Evolutionary conservation across 64 coral and sea anemone genomes (phyloP).

Genomic region (Platygyra sinensis): DNA sequence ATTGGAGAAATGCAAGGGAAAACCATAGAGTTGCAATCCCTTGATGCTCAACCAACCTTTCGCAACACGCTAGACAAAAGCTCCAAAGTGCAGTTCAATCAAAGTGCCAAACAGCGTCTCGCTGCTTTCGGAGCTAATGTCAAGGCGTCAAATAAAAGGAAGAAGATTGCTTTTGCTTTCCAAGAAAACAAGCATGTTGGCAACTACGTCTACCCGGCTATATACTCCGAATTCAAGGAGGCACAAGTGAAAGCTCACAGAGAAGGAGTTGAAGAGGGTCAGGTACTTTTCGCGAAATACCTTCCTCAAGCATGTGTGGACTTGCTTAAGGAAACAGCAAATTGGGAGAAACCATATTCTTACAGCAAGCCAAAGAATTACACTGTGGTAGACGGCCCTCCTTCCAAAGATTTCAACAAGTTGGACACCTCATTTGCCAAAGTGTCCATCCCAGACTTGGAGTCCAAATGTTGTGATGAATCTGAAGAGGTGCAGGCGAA

Average conservation of each 20-base stretch:
- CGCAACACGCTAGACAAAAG: constrained; percentile 52
- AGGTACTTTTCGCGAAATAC: constrained; percentile 26
- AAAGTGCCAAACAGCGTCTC: constrained; percentile 59
- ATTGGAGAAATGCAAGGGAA: constrained; percentile 71
- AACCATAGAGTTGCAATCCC: constrained; percentile 56
- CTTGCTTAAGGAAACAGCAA: constrained; percentile 5
- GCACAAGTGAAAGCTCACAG: constrained; percentile 31
- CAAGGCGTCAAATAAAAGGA: constrained; percentile 22
- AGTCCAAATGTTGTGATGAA: too few species aligned
- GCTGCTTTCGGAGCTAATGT: constrained; percentile 1
- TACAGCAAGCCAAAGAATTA: not conserved
- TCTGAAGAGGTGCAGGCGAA: too few species aligned
- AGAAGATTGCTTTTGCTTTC: not conserved
- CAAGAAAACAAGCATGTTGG: not conserved
- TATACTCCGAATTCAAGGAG: constrained; percentile 21
- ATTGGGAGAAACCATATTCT: constrained; percentile 28
- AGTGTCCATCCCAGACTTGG: too few species aligned
- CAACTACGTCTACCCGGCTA: constrained; percentile 17
- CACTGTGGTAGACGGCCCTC: too few species aligned
- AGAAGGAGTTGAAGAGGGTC: constrained; percentile 30
- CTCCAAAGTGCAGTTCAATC: constrained; percentile 57
- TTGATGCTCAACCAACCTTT: constrained; percentile 55
- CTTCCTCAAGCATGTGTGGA: constrained; percentile 7
- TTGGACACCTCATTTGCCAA: too few species aligned
- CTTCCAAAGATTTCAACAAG: too few species aligned